These are phyloP conservation scores for Octodon degus DNA, from an alignment of 2,113 vertebrate species.

Conservation along the genomic window DNA sequence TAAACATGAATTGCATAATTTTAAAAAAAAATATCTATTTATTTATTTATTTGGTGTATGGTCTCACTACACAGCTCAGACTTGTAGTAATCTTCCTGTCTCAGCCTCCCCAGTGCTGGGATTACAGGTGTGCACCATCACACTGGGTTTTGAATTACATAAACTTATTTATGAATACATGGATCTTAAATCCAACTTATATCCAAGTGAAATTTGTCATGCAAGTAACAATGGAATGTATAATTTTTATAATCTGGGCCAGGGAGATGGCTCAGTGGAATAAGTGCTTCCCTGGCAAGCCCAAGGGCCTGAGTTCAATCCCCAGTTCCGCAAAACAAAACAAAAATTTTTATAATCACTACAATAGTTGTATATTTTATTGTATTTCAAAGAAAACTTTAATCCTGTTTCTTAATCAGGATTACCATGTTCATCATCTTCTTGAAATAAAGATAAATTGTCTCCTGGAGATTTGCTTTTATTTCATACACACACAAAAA, in stretches of 20 bases:
- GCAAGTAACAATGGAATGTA: not conserved
- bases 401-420: not conserved
- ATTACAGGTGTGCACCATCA: too few relatives aligned
- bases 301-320: too few relatives aligned
- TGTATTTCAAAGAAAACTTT: not conserved
- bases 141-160: not conserved
- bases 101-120: too few relatives aligned
- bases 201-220: not conserved
- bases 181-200: not conserved
- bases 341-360: not conserved
- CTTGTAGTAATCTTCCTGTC: too few relatives aligned
- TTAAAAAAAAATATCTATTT: too few relatives aligned
- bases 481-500: not conserved
- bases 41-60: too few relatives aligned
- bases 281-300: too few relatives aligned
- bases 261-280: too few relatives aligned
- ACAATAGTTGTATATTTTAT: not conserved
- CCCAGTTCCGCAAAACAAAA: too few relatives aligned
- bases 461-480: not conserved
- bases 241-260: not conserved
- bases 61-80: too few relatives aligned
- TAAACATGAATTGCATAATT: not conserved
- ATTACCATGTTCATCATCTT: not conserved
- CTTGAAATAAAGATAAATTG: conserved; percentile 8
- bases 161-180: not conserved